phyloP scores from a whole-genome alignment of 2,113 vertebrate genomes.

The Phoenicopterus ruber region DNA sequence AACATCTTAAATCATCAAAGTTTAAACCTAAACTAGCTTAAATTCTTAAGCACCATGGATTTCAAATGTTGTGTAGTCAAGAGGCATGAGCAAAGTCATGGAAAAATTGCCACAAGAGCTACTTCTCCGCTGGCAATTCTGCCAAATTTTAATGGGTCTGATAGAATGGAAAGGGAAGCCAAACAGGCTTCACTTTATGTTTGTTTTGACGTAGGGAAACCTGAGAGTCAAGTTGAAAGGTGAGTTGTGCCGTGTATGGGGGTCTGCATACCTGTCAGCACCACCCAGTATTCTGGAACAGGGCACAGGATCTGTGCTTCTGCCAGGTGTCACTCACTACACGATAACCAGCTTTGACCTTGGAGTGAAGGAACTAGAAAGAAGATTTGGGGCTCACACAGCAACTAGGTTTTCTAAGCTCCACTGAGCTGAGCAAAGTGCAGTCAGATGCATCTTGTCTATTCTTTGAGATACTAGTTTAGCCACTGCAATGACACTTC shows the following conservation, averaged over 20 bases:
- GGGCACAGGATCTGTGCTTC: not conserved
- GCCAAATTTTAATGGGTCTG: not conserved
- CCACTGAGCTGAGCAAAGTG: not conserved
- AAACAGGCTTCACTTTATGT: not conserved
- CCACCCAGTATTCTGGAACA: not conserved
- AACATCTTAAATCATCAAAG: not conserved
- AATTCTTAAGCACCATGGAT: not conserved
- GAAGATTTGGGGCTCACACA: not conserved
- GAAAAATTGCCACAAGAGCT: not conserved
- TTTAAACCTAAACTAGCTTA: not conserved
- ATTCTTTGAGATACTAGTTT: not conserved
- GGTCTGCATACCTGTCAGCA: not conserved
- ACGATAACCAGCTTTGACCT: not conserved
- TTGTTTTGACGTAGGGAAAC: not conserved
- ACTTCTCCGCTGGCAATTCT: not conserved
- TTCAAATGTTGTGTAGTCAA: not conserved
- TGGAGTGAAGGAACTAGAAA: not conserved
- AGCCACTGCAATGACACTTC: not conserved
- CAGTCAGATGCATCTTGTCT: not conserved
- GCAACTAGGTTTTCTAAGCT: not conserved
- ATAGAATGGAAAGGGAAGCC: not conserved
- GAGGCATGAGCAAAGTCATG: not conserved
- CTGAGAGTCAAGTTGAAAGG: not conserved
- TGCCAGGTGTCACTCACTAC: not conserved
- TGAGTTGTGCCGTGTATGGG: not conserved